phyloP scores from a whole-genome alignment of 2,888 invertebrate species.

The Chromoteleia sp. region DNA sequence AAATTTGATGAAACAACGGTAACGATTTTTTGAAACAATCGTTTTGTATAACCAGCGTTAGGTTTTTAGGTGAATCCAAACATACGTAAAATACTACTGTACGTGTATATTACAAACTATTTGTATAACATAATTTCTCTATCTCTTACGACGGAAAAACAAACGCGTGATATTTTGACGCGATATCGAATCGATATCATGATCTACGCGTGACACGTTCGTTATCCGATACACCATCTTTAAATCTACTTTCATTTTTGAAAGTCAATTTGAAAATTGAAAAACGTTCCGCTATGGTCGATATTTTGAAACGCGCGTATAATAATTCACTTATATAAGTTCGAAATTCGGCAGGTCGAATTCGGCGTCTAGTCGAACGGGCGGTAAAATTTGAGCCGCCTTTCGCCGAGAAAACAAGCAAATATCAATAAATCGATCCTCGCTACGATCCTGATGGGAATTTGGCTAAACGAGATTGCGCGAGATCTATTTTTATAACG shows the following conservation, averaged over 20 bases:
- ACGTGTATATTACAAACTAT: too few relatives aligned
- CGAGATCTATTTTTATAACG: constrained; percentile 33
- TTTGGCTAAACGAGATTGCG: constrained; percentile 28
- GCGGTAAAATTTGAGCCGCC: constrained; percentile 16
- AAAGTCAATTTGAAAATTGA: neutral
- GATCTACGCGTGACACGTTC: neutral
- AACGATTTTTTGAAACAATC: too few relatives aligned
- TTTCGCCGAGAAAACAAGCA: constrained; percentile 14
- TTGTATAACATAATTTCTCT: too few relatives aligned
- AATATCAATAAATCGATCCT: constrained; percentile 13
- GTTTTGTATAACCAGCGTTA: too few relatives aligned
- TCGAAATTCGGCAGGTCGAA: neutral
- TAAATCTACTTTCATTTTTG: neutral
- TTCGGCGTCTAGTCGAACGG: too few relatives aligned
- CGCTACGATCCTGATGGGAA: constrained; percentile 8
- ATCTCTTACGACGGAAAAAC: too few relatives aligned
- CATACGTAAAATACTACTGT: too few relatives aligned
- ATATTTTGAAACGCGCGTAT: neutral
- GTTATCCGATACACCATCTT: neutral
- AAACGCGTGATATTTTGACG: too few relatives aligned
- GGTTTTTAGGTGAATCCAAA: too few relatives aligned
- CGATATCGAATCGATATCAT: neutral
- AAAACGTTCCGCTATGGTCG: neutral
- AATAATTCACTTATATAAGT: constrained; percentile 21
- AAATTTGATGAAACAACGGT: too few relatives aligned